These are phyloP conservation scores for Natrix natrix DNA, from an alignment of 2,797 vertebrate species.

Conservation along the genomic window DNA sequence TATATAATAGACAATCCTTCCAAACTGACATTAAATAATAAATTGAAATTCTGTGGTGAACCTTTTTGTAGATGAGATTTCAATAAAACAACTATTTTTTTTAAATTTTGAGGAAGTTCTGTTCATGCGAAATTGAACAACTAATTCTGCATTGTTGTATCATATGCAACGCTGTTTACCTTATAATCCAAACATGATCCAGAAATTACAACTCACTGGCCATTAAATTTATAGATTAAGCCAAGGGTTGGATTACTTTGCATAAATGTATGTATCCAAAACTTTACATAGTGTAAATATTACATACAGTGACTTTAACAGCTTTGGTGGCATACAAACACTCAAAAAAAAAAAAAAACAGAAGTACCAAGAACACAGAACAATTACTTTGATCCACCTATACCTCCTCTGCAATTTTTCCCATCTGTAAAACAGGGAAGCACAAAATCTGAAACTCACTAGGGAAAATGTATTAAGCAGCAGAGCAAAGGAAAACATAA, in stretches of 20 bases:
- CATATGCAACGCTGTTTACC: not conserved
- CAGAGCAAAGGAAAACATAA: not conserved
- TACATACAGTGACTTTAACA: not conserved
- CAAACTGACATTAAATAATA: not conserved
- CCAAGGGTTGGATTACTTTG: not conserved
- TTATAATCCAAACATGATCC: not conserved
- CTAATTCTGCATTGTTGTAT: not conserved
- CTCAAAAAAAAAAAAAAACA: not conserved
- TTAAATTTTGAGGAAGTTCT: not conserved
- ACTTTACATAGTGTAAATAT: not conserved
- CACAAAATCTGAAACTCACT: not conserved
- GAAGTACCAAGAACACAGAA: not conserved
- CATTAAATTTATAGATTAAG: not conserved
- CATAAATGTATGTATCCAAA: not conserved
- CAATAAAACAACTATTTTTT: not conserved
- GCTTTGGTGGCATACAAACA: not conserved
- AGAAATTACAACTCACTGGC: not conserved
- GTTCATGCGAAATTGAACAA: not conserved
- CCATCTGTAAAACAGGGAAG: not conserved
- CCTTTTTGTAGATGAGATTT: not conserved
- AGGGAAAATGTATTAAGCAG: too few species aligned
- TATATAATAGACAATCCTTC: not conserved
- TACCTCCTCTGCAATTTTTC: not conserved
- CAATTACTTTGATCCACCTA: not conserved
- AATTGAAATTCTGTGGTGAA: not conserved